Evolutionary conservation across 64 coral and sea anemone genomes (phyloP).

Genomic region (Montipora foliosa): DNA sequence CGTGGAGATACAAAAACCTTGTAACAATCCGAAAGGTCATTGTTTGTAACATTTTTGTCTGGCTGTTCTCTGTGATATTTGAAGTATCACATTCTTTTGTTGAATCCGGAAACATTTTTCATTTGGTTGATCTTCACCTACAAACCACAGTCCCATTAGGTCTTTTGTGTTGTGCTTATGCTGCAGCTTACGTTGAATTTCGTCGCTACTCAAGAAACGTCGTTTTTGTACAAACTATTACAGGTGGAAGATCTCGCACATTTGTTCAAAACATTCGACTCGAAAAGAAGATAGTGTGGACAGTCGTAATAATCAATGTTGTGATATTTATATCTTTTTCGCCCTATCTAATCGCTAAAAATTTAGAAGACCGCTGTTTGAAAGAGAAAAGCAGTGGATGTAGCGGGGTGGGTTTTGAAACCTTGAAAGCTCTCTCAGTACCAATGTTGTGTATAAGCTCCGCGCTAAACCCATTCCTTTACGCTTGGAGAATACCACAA

Average conservation of each 20-base stretch:
- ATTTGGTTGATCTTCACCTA: slow-evolving; percentile 71
- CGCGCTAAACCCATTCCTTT: slow-evolving; percentile 72
- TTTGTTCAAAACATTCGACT: slow-evolving; percentile 50
- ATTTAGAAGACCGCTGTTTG: slow-evolving; percentile 40
- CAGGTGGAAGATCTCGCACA: not conserved
- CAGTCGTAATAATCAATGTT: slow-evolving; percentile 62
- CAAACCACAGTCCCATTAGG: slow-evolving; percentile 74
- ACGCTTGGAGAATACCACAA: slow-evolving; percentile 70
- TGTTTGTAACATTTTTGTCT: slow-evolving; percentile 39
- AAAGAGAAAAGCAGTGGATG: slow-evolving; percentile 31
- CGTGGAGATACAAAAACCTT: slow-evolving; percentile 64
- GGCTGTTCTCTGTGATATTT: slow-evolving; percentile 54
- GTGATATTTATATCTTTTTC: slow-evolving; percentile 67
- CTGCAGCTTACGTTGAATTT: slow-evolving; percentile 75
- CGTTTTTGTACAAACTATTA: slow-evolving; percentile 12
- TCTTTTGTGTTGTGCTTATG: slow-evolving; percentile 1
- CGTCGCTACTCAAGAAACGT: slow-evolving; percentile 76
- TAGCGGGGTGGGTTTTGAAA: slow-evolving; percentile 18
- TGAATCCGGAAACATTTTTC: slow-evolving; percentile 35
- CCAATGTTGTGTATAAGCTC: slow-evolving; percentile 68
- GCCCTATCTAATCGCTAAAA: slow-evolving; percentile 61
- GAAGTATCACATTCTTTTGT: slow-evolving; percentile 64
- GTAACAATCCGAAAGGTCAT: slow-evolving; percentile 42
- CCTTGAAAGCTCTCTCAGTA: slow-evolving; percentile 25
- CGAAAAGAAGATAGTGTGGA: slow-evolving; percentile 73